Evolutionary conservation across 2,888 invertebrate genomes (phyloP).

Genomic region (Caenorhabditis sinica): DNA sequence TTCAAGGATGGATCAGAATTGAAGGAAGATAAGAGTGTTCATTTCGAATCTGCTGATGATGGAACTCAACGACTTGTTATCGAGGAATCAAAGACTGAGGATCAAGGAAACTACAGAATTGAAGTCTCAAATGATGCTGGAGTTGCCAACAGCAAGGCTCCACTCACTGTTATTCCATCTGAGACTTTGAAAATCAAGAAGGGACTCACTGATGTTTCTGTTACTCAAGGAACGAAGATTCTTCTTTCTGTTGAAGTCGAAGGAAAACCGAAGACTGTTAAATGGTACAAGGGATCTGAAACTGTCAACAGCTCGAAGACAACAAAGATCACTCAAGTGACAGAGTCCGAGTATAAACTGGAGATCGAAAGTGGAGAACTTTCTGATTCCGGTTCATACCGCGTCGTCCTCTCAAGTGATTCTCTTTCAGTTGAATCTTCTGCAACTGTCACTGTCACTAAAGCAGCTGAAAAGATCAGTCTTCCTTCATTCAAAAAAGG

Average conservation of each 20-base stretch:
- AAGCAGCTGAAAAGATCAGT: constrained; percentile 92
- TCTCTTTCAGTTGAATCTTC: constrained; percentile 78
- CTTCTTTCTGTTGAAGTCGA: constrained; percentile 88
- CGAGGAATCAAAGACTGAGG: constrained; percentile 83
- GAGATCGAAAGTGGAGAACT: constrained; percentile 72
- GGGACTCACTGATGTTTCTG: constrained; percentile 83
- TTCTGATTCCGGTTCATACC: constrained; percentile 73
- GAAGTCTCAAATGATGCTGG: constrained; percentile 91
- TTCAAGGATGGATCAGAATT: constrained; percentile 88
- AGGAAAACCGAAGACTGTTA: constrained; percentile 93
- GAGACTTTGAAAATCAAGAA: constrained; percentile 70
- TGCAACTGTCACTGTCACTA: constrained; percentile 85
- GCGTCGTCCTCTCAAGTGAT: constrained; percentile 80
- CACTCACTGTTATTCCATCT: constrained; percentile 74
- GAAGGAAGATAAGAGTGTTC: constrained; percentile 85
- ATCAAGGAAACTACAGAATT: constrained; percentile 89
- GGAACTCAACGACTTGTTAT: constrained; percentile 84
- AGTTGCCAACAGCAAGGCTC: constrained; percentile 78
- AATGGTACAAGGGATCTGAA: constrained; percentile 97
- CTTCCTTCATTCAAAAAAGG: constrained; percentile 77
- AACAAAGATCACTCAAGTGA: constrained; percentile 75
- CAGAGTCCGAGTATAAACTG: constrained; percentile 76
- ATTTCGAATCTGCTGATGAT: constrained; percentile 76
- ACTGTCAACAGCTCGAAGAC: constrained; percentile 88
- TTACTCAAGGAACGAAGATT: constrained; percentile 75